Evolutionary conservation across 2,888 invertebrate species (phyloP).

Genomic region (Drosophila siamana): DNA sequence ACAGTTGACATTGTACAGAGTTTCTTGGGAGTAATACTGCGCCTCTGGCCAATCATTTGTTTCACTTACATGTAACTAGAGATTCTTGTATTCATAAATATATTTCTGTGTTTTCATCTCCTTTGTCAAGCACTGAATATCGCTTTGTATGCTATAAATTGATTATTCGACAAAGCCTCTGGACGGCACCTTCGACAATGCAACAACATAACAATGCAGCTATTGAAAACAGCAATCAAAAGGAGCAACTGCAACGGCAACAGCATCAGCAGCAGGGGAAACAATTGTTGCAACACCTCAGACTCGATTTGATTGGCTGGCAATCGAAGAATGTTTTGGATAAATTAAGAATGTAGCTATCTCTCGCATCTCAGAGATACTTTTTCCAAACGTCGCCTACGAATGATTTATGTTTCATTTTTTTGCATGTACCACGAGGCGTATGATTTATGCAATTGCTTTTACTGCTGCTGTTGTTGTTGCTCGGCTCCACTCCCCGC

Average conservation of each 20-base stretch:
- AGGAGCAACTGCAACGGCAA: slow-evolving; percentile 46
- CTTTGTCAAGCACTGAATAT: slow-evolving; percentile 47
- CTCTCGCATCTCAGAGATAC: background rate
- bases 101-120: slow-evolving; percentile 33
- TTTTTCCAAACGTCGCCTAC: slow-evolving; percentile 7
- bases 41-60: slow-evolving; percentile 7
- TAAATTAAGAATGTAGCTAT: background rate
- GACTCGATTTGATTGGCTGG: slow-evolving; percentile 6
- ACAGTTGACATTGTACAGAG: slow-evolving; percentile 2
- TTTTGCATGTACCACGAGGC: slow-evolving; percentile 49
- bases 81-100: slow-evolving; percentile 17
- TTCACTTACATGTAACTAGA: slow-evolving; percentile 18
- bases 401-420: slow-evolving; percentile 7
- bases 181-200: slow-evolving; percentile 83
- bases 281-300: background rate
- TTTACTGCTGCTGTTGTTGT: slow-evolving; percentile 13
- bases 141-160: slow-evolving; percentile 51
- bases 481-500: slow-evolving; percentile 3
- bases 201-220: slow-evolving; percentile 42
- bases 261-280: slow-evolving; percentile 12
- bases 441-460: slow-evolving; percentile 68
- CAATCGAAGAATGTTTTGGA: slow-evolving; percentile 7
- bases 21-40: slow-evolving; percentile 1
- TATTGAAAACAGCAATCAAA: slow-evolving; percentile 5
- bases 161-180: slow-evolving; percentile 82